Conservation (phyloP, 1,140 invertebrate species). For the Rhizoglyphus robini region DNA sequence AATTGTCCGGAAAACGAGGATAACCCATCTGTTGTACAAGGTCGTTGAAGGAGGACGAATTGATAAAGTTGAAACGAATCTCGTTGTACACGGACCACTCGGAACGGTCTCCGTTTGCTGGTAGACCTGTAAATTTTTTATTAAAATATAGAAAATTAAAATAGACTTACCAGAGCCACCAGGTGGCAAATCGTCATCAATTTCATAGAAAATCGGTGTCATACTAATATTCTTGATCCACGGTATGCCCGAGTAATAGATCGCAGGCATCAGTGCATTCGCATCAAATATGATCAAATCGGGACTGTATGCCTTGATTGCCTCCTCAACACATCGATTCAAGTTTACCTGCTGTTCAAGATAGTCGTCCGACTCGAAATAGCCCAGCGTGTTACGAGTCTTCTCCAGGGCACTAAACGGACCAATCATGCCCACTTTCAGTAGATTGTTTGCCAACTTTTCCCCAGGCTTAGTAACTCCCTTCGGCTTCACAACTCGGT, state of each 20-base stretch:
- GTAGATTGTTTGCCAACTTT: neutral
- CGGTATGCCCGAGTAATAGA: no score
- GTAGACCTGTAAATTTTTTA: neutral
- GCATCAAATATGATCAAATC: constrained; percentile 19
- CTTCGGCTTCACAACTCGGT: neutral
- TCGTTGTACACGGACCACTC: neutral
- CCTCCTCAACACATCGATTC: neutral
- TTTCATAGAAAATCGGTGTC: constrained; percentile 1
- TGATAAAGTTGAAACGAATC: neutral
- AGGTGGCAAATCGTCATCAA: neutral
- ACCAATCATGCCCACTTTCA: neutral
- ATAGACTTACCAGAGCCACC: no score
- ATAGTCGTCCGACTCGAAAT: neutral
- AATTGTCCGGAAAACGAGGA: neutral
- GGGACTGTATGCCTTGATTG: constrained; percentile 27
- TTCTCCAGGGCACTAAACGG: neutral
- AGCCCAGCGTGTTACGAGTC: neutral
- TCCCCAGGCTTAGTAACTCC: neutral
- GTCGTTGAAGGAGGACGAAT: neutral
- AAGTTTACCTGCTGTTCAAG: neutral
- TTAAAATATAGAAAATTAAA: neutral
- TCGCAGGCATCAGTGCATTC: neutral
- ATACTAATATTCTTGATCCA: neutral
- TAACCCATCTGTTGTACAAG: neutral
- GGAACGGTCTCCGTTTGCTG: neutral